Conservation (phyloP, 2,888 invertebrate genomes). For the Phanerotoma sp. region DNA sequence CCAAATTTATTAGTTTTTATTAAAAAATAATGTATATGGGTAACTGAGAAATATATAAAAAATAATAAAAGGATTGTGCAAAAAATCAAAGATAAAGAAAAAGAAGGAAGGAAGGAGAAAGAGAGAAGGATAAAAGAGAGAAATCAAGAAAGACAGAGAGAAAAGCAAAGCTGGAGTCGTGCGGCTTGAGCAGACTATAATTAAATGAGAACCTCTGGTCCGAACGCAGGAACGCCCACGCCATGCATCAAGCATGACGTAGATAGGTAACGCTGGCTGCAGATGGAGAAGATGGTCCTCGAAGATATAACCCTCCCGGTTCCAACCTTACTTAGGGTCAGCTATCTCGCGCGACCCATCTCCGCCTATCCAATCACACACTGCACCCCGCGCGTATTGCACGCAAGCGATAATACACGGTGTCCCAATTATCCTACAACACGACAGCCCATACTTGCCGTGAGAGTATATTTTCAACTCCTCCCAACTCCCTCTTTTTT, state of each 20-base stretch:
- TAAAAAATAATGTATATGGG: too few species aligned
- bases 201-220: slow-evolving; percentile 57
- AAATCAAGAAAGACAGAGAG: background rate
- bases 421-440: slow-evolving; percentile 57
- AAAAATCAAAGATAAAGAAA: too few species aligned
- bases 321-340: slow-evolving; percentile 54
- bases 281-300: slow-evolving; percentile 56
- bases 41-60: too few species aligned
- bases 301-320: slow-evolving; percentile 43
- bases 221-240: slow-evolving; percentile 55
- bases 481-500: slow-evolving; percentile 37
- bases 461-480: slow-evolving; percentile 51
- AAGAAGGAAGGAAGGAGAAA: slow-evolving; percentile 24
- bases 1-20: too few species aligned
- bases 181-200: slow-evolving; percentile 41
- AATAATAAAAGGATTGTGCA: too few species aligned
- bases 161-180: slow-evolving; percentile 8
- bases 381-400: slow-evolving; percentile 51
- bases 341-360: slow-evolving; percentile 58
- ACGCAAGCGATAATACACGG: slow-evolving; percentile 56
- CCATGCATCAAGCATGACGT: slow-evolving; percentile 56
- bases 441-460: slow-evolving; percentile 45
- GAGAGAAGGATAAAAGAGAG: too few species aligned
- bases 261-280: slow-evolving; percentile 55
- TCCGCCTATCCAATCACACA: slow-evolving; percentile 58